These are phyloP conservation scores for Acrossocheilus wenchowensis DNA, from an alignment of 2,797 vertebrate genomes.

Conservation along the genomic window DNA sequence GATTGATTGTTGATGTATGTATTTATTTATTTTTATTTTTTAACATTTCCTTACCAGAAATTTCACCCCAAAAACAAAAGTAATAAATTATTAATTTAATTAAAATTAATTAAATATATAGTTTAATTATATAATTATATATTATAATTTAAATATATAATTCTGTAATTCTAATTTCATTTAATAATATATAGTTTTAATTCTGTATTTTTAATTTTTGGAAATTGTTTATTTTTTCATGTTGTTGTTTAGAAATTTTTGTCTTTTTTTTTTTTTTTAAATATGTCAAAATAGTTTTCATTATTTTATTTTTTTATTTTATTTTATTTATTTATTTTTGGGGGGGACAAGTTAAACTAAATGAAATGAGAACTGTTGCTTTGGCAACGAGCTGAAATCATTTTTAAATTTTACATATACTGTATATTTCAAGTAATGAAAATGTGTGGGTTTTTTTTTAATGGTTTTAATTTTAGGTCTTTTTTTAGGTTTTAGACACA, in stretches of 20 bases:
- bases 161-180: not conserved
- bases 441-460: not conserved
- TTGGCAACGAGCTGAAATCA: too few relatives aligned
- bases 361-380: too few relatives aligned
- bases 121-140: not conserved
- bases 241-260: too few relatives aligned
- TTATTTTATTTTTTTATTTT: too few relatives aligned
- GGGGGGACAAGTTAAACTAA: too few relatives aligned
- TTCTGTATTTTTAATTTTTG: too few relatives aligned
- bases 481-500: not conserved
- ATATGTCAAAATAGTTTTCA: too few relatives aligned
- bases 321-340: too few relatives aligned
- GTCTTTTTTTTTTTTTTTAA: too few relatives aligned
- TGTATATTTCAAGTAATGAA: not conserved
- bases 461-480: not conserved
- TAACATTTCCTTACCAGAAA: not conserved
- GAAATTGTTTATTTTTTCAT: too few relatives aligned
- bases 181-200: not conserved
- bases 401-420: too few relatives aligned
- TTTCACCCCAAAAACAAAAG: not conserved
- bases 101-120: not conserved
- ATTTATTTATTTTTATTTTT: not conserved
- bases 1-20: not conserved
- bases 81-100: not conserved
- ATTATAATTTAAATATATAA: not conserved